These are phyloP conservation scores for Stegodyphus mimosarum DNA, from an alignment of 1,140 invertebrate species.

Conservation along the genomic window DNA sequence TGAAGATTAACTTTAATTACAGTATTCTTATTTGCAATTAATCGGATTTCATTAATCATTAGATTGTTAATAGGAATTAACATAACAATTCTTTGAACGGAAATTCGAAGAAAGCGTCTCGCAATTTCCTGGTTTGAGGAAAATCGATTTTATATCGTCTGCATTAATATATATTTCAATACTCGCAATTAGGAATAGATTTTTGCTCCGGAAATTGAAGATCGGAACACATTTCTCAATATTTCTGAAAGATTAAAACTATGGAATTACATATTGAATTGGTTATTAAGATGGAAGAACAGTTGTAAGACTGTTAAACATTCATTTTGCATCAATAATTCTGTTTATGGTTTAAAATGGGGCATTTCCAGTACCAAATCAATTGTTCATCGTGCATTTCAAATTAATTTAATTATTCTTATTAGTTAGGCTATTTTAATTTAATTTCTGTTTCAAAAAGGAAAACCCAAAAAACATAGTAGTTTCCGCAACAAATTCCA, in stretches of 20 bases:
- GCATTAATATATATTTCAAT: background rate
- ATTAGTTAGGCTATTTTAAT: too few relatives aligned
- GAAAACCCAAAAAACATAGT: too few relatives aligned
- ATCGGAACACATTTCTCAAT: background rate
- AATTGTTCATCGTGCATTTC: too few relatives aligned
- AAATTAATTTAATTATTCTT: too few relatives aligned
- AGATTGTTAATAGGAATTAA: slow-evolving; percentile 23
- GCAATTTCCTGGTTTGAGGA: slow-evolving; percentile 12
- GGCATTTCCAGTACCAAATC: too few relatives aligned
- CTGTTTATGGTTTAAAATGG: too few relatives aligned
- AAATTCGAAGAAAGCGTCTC: background rate
- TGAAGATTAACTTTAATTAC: slow-evolving; percentile 44
- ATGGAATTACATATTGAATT: too few relatives aligned
- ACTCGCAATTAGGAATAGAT: background rate
- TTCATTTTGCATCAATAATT: too few relatives aligned
- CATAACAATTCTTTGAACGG: slow-evolving; percentile 18
- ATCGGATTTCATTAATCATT: slow-evolving; percentile 47
- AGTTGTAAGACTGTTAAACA: too few relatives aligned
- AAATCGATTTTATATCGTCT: background rate
- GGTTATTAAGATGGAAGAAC: too few relatives aligned
- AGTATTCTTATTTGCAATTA: slow-evolving; percentile 39
- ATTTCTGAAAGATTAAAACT: background rate
- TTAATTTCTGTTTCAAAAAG: too few relatives aligned
- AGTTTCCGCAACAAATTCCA: too few relatives aligned
- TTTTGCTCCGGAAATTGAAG: background rate